Conservation (phyloP, 2,113 vertebrate species). For the Corydoras sp. region DNA sequence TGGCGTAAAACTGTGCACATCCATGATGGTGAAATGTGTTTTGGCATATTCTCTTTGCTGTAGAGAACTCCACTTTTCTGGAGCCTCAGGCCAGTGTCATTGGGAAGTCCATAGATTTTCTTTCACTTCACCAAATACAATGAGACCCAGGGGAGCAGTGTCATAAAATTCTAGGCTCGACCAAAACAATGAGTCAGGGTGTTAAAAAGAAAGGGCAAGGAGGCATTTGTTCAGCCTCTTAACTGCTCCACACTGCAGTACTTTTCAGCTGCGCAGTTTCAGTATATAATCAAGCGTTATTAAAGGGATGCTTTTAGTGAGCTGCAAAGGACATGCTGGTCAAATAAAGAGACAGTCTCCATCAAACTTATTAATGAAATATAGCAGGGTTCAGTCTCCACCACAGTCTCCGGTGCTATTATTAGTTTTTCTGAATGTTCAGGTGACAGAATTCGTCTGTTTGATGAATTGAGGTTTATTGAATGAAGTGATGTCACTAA, state of each 20-base stretch:
- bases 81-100: conserved; percentile 20
- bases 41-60: conserved; percentile 11
- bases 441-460: no score
- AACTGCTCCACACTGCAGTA: background rate
- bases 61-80: conserved; percentile 3
- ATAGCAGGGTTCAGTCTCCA: no score
- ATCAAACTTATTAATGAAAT: no score
- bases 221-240: conserved; percentile 12
- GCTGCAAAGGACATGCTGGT: background rate
- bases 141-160: conserved; percentile 19
- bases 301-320: background rate
- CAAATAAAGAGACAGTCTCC: background rate
- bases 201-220: conserved; percentile 1
- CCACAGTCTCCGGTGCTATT: no score
- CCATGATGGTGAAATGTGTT: conserved; percentile 21
- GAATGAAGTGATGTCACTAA: no score
- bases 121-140: conserved; percentile 14
- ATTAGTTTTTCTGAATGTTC: no score
- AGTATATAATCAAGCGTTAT: background rate
- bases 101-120: conserved; percentile 18
- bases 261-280: background rate
- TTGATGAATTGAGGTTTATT: no score
- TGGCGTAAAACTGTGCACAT: background rate
- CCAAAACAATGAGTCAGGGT: background rate
- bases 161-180: conserved; percentile 14